Percentiles rank a stretch among this genome's conserved stretches.
phyloP scores from a whole-genome alignment of 2,113 vertebrate genomes.

The Paedocypris sp. region DNA sequence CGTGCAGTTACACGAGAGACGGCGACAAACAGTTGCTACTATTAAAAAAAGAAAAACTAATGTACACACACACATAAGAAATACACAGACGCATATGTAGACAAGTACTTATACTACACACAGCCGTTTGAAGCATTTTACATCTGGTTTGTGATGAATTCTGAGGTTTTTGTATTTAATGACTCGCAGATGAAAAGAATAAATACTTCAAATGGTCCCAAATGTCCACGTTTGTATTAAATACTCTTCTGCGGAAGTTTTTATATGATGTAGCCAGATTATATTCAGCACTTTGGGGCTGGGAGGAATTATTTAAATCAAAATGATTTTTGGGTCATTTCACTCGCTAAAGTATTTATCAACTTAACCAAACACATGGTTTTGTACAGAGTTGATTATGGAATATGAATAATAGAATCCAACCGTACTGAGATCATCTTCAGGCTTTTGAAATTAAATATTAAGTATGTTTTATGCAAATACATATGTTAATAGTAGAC shows the following conservation, averaged over 20 bases:
- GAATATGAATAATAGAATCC: no score
- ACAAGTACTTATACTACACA: slow-evolving; percentile 19
- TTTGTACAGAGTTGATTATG: no score
- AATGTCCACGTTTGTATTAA: slow-evolving; percentile 22
- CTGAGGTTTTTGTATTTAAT: slow-evolving; percentile 13
- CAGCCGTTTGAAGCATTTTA: slow-evolving; percentile 11
- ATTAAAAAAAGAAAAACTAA: slow-evolving; percentile 2
- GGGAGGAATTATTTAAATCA: no score
- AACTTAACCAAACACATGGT: no score
- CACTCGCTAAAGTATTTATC: no score
- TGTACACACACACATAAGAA: slow-evolving; percentile 10
- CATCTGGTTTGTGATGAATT: slow-evolving; percentile 10
- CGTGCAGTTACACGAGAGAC: slow-evolving; percentile 23
- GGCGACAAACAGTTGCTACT: neutral
- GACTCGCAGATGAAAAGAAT: slow-evolving; percentile 32
- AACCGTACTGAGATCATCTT: no score
- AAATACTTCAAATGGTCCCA: slow-evolving; percentile 20
- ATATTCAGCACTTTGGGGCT: slow-evolving; percentile 12
- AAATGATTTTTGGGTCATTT: no score
- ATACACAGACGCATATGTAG: slow-evolving; percentile 6
- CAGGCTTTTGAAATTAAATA: no score
- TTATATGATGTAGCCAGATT: slow-evolving; percentile 21
- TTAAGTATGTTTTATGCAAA: no score
- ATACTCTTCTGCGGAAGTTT: slow-evolving; percentile 34
- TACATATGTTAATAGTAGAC: no score